These are phyloP conservation scores for Babylonia areolata DNA, from an alignment of 1,140 invertebrate genomes.

Conservation along the genomic window DNA sequence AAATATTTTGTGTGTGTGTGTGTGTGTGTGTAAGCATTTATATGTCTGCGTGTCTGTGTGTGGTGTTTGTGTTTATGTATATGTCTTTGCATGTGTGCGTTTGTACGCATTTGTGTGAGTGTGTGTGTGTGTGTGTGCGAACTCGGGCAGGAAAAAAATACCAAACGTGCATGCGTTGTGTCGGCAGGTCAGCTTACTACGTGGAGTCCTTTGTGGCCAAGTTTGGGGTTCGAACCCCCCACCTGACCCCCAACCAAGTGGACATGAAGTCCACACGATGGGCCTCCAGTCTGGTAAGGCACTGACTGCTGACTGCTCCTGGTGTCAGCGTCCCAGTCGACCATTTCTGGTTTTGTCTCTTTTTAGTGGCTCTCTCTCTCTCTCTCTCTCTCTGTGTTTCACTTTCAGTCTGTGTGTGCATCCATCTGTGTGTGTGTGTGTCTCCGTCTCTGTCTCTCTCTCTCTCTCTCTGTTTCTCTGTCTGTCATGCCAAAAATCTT, in stretches of 20 bases:
- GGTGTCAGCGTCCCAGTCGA: background rate
- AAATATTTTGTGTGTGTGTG: too few species aligned
- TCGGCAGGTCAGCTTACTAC: slow-evolving; percentile 87
- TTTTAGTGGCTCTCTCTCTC: background rate
- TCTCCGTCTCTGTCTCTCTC: too few species aligned
- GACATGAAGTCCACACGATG: slow-evolving; percentile 85
- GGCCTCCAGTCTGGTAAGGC: slow-evolving; percentile 84
- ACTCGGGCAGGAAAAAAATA: too few species aligned
- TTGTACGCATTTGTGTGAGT: background rate
- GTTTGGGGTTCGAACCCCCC: slow-evolving; percentile 89
- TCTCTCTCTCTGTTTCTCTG: background rate
- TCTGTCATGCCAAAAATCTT: background rate
- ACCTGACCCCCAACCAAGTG: slow-evolving; percentile 89
- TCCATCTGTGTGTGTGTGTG: too few species aligned
- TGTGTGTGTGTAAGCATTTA: too few species aligned
- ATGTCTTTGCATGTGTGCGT: too few species aligned
- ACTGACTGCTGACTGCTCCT: background rate
- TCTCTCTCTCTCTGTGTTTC: background rate
- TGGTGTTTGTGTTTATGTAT: too few species aligned
- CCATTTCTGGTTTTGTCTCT: background rate
- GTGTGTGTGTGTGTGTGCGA: background rate
- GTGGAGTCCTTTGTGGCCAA: slow-evolving; percentile 89
- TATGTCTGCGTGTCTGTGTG: too few species aligned
- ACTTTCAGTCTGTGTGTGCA: too few species aligned
- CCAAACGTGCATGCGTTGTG: too few species aligned